phyloP scores from a whole-genome alignment of 1,140 invertebrate species.

The Drosophila yakuba region DNA sequence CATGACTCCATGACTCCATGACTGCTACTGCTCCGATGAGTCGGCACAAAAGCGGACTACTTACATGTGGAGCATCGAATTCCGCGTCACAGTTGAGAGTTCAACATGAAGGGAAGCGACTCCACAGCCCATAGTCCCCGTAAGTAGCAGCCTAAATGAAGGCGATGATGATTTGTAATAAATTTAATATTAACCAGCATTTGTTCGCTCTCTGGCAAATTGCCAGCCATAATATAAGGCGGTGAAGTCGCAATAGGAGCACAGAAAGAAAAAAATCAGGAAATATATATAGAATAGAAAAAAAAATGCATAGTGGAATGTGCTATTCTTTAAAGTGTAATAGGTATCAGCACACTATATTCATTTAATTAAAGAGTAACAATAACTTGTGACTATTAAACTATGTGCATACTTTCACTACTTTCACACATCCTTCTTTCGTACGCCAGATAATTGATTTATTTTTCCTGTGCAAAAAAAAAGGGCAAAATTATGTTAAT shows the following conservation, averaged over 20 bases:
- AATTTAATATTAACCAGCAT: constrained; percentile 80
- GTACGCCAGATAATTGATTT: background rate
- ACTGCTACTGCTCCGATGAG: constrained; percentile 66
- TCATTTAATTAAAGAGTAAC: too few species aligned
- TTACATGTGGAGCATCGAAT: constrained; percentile 55
- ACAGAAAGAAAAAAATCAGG: constrained; percentile 3
- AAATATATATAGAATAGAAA: too few species aligned
- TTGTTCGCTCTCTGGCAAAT: constrained; percentile 57
- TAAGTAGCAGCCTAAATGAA: constrained; percentile 64
- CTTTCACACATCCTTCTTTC: too few species aligned
- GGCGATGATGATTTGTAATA: constrained; percentile 74
- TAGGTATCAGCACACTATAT: too few species aligned
- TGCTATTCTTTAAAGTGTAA: too few species aligned
- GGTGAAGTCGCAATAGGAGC: background rate
- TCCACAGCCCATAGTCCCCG: constrained; percentile 1
- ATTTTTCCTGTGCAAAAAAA: constrained; percentile 9
- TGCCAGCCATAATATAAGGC: constrained; percentile 52
- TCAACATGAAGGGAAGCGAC: constrained; percentile 59
- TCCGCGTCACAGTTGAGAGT: constrained; percentile 78
- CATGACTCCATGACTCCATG: constrained; percentile 50
- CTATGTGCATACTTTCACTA: too few species aligned
- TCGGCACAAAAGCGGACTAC: constrained; percentile 52
- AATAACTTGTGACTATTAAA: too few species aligned
- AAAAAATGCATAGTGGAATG: too few species aligned
- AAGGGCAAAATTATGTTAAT: constrained; percentile 57